A percentile compares a stretch with the other conserved stretches of the same genome.
phyloP scores from a whole-genome alignment of 2,113 vertebrate species.

The Recurvirostra avosetta region DNA sequence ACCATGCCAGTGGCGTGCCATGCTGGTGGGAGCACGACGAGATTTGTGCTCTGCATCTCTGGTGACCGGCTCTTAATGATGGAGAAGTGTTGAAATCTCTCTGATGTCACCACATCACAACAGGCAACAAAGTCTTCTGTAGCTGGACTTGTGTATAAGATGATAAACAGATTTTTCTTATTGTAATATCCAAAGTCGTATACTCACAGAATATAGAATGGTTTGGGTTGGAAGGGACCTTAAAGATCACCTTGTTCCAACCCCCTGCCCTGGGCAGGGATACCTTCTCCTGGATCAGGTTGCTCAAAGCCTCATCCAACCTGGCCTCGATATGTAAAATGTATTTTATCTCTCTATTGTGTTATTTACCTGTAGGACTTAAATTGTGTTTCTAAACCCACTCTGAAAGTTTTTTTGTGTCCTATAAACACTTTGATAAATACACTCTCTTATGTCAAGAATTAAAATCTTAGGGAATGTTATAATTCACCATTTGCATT shows the following conservation, averaged over 20 bases:
- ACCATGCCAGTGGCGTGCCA: rapidly evolving
- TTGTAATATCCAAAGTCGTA: background rate
- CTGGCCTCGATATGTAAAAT: background rate
- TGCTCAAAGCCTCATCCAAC: background rate
- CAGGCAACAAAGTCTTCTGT: background rate
- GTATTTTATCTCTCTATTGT: background rate
- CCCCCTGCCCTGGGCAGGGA: background rate
- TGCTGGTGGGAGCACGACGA: conserved; percentile 68
- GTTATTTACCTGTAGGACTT: background rate
- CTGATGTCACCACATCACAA: background rate
- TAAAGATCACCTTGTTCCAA: background rate
- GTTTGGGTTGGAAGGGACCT: background rate
- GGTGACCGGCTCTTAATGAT: background rate
- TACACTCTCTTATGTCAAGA: background rate
- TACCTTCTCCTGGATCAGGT: background rate
- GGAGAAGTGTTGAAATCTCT: background rate
- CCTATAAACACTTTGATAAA: background rate
- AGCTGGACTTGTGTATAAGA: background rate
- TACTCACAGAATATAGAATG: background rate
- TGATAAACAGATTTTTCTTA: background rate
- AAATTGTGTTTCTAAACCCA: background rate
- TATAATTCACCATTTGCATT: background rate
- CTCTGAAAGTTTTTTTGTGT: background rate
- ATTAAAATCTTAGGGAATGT: background rate
- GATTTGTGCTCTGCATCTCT: conserved; percentile 67